Base-by-base conservation (phyloP, 2,888 invertebrate genomes). In the Caenorhabditis imperialis region DNA sequence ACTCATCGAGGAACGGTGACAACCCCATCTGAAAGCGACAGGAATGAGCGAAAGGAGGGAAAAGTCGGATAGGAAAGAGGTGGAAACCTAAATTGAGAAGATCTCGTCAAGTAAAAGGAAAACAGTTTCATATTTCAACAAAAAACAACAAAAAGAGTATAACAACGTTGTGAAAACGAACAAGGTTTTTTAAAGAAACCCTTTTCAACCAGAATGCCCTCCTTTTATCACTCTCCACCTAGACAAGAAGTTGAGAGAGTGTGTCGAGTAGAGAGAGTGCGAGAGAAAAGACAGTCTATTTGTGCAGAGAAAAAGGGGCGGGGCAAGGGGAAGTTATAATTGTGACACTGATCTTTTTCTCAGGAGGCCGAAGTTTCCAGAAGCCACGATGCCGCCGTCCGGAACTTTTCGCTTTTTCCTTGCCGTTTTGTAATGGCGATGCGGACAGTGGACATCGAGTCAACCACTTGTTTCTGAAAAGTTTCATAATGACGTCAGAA, bases 1-100 rank as follows among this genome's bases (percentile, higher is more conserved):
- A 73, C 45, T 73, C 73, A n/a, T 73, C 65, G 33, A 71, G 12
- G 35, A 51, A 62, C 38, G 71, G 71, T 44, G 62, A 62, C 16
- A 71, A 53, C n/a, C 63, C 73, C 63, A 73, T 73, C 14, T 33
- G 14, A 16, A 25, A 44, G 30, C 35, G 50, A 51, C 25, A n/a
- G 23, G 25, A 38, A 45, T 7, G 1, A 35, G 0, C 38, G 27
- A 44, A 38, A 20, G 23, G 5, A 6, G 22, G 27, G 40, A 25
- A 50, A 35, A 45, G 25, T 37, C 35, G 44, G 48, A 57, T 33
- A 40, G 55, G 14, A 65, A 54, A 48, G 42, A 37, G 37, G 37
- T 23, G 48, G 22, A 30, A 48, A 48, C 3, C 30, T 35, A 20
- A 37, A 20, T 18, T 3, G 16, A 48, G 25, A 47, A 48, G 16